A percentile compares a stretch with the other conserved stretches of the same genome.
Evolutionary conservation across 1,140 invertebrate species (phyloP).

Genomic region (Bradysia coprophila): DNA sequence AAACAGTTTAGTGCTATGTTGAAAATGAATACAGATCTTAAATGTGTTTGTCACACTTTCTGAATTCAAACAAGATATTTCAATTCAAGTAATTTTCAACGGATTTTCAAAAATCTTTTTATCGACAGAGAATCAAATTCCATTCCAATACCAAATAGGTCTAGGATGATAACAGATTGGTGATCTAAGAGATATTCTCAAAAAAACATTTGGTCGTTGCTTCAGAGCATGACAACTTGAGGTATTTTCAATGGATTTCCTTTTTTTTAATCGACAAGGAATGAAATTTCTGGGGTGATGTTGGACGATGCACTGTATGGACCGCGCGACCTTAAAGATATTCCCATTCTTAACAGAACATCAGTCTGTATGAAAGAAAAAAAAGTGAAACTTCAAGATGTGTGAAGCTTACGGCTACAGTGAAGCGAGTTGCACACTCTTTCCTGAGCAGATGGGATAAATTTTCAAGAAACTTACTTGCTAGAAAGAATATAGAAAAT

Average conservation of each 20-base stretch:
- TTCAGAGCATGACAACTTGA: neutral
- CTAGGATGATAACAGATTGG: neutral
- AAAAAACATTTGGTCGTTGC: neutral
- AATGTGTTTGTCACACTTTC: no score
- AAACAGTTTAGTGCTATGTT: no score
- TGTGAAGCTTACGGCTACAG: neutral
- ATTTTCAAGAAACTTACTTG: no score
- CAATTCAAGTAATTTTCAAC: no score
- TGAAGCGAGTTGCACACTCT: no score
- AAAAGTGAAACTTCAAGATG: neutral
- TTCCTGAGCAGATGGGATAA: no score
- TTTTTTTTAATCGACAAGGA: no score
- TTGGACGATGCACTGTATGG: neutral
- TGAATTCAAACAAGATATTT: no score
- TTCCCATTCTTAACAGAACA: neutral
- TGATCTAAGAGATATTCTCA: no score
- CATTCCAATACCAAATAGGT: neutral
- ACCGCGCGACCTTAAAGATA: neutral
- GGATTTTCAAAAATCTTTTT: neutral
- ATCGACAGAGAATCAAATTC: neutral
- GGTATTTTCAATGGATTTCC: no score
- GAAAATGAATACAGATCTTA: neutral
- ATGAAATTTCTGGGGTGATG: neutral
- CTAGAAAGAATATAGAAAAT: no score
- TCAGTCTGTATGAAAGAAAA: neutral